Evolutionary conservation across 35 echinoderm and acorn worm genomes (phyloP), one percentile per base, ranked within the genome.

Genomic region (Ptychodera flava): DNA sequence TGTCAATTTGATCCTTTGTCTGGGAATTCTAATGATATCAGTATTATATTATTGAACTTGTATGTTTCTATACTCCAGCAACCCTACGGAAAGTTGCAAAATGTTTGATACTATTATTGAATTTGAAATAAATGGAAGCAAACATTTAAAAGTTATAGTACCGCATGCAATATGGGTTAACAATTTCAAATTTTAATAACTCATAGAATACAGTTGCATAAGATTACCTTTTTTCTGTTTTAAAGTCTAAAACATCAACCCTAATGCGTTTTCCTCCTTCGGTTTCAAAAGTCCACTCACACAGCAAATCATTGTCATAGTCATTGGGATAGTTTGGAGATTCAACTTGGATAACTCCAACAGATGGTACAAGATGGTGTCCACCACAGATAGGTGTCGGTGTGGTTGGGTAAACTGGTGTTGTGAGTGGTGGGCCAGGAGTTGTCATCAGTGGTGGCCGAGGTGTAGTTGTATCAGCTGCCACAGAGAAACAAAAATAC

Each of bases 291-390:
- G 77, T 75, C 96, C 96, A 99, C 16, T 92, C 93, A 36, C 96
- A 99, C 78, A 94, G 80, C 35, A 91, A 88, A 31, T 94, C 83
- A 52, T 99, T 94, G 1, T 91, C 92, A 80, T 99, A 99, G 16
- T 88, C 78, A 31, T 90, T 64, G 0, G 96, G 96, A 78, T 92
- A 99, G 28, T 79, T 78, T 16, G 92, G 96, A 15, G 96, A 90
- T 22, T 12, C 22, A 22, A 64, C 45, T 12, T 6, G 6, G 45
- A 64, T 64, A 64, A 22, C 6, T 12, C 45, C 45, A 64, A 6
- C 22, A 64, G 45, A 64, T 64, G 45, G 45, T 6, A 64, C 45
- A 64, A 64, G 6, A 64, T 64, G 22, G 22, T 64, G 45, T 12
- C 45, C 45, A 6, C 45, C 45, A 22, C 45, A 64, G 6, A 64